Conservation (phyloP, 2,888 invertebrate genomes). For the Dynastes grantii region DNA sequence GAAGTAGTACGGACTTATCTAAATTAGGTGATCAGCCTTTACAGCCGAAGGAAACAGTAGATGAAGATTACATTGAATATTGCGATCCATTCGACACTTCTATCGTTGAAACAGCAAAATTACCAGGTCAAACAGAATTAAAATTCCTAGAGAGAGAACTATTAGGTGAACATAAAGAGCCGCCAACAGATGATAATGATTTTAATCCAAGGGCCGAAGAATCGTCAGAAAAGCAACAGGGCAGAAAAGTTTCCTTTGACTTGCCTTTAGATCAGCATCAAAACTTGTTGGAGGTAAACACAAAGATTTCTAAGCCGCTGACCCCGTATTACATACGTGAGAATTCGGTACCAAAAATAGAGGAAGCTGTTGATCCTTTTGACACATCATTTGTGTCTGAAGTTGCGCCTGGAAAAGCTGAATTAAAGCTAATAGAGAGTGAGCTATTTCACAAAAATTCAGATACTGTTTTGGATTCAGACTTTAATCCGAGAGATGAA, state of each 20-base stretch:
- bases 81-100: slow-evolving; percentile 93
- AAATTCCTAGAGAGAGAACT: slow-evolving; percentile 86
- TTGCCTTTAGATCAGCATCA: slow-evolving; percentile 72
- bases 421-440: slow-evolving; percentile 74
- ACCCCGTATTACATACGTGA: slow-evolving; percentile 87
- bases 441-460: slow-evolving; percentile 69
- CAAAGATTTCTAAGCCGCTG: slow-evolving; percentile 79
- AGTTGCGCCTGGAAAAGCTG: slow-evolving; percentile 73
- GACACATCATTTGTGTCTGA: slow-evolving; percentile 78
- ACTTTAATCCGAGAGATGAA: slow-evolving; percentile 74
- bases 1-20: slow-evolving; percentile 84
- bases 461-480: slow-evolving; percentile 77
- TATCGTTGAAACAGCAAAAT: slow-evolving; percentile 79
- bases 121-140: slow-evolving; percentile 85
- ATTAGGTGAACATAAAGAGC: slow-evolving; percentile 72
- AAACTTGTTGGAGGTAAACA: slow-evolving; percentile 74
- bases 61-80: slow-evolving; percentile 74
- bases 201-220: slow-evolving; percentile 87
- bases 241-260: slow-evolving; percentile 75
- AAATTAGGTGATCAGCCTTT: slow-evolving; percentile 80
- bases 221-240: slow-evolving; percentile 64
- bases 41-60: slow-evolving; percentile 73
- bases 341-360: slow-evolving; percentile 73
- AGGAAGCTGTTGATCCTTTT: slow-evolving; percentile 75
- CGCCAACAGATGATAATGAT: slow-evolving; percentile 78